Conservation (phyloP, 2,888 invertebrate genomes). For the Sarcophaga carnaria region DNA sequence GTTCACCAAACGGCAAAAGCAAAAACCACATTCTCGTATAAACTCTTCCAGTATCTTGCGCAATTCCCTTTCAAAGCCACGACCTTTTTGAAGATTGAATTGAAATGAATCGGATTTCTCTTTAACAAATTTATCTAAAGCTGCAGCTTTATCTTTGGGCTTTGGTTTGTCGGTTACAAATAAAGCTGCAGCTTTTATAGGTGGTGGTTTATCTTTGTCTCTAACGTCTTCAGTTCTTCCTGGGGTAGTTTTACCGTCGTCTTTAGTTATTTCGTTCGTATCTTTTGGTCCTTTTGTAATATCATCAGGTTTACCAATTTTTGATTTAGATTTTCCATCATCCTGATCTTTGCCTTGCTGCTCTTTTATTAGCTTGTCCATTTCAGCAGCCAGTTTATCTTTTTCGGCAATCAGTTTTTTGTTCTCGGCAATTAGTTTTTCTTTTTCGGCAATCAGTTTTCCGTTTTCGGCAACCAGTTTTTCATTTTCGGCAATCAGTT, state of each 20-base stretch:
- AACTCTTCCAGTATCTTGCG: slow-evolving; percentile 76
- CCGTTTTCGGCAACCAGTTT: neutral
- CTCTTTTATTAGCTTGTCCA: slow-evolving; percentile 4
- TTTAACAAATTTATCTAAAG: slow-evolving; percentile 71
- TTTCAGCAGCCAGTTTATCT: neutral
- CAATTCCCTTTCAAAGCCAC: slow-evolving; percentile 75
- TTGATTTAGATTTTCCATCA: slow-evolving; percentile 24
- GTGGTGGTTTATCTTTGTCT: neutral
- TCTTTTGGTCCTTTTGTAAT: neutral
- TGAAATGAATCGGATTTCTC: slow-evolving; percentile 72
- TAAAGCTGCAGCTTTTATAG: neutral
- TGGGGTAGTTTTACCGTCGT: neutral
- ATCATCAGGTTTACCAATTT: slow-evolving; percentile 6
- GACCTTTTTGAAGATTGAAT: slow-evolving; percentile 73
- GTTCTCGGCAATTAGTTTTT: neutral
- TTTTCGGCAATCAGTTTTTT: neutral
- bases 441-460: neutral
- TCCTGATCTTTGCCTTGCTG: slow-evolving; percentile 26
- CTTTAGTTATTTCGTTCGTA: slow-evolving; percentile 6
- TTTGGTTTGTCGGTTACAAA: neutral
- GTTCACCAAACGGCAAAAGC: slow-evolving; percentile 76
- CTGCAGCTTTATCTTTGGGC: slow-evolving; percentile 15
- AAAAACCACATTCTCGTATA: slow-evolving; percentile 76
- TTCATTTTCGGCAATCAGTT: slow-evolving; percentile 7
- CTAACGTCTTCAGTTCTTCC: neutral